These are phyloP conservation scores for Callocephalon fimbriatum DNA, from an alignment of 2,113 vertebrate species.

Conservation along the genomic window DNA sequence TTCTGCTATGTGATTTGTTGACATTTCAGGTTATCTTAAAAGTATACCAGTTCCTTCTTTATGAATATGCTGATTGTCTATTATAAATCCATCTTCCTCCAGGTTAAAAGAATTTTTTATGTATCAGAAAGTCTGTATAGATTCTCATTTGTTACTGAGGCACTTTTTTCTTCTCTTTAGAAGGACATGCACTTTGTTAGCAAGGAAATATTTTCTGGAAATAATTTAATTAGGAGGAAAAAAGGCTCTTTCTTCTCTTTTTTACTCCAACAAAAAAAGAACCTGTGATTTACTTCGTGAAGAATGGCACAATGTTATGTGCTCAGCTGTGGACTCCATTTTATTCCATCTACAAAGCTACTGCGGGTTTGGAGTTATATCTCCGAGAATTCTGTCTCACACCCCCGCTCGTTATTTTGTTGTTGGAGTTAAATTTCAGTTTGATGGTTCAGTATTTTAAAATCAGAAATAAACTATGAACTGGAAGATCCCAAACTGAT, in stretches of 20 bases:
- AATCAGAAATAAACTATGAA: background rate
- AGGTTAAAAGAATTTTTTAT: background rate
- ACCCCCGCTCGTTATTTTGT: background rate
- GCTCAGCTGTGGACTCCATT: background rate
- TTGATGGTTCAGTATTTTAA: background rate
- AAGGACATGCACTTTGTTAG: background rate
- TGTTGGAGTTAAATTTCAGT: background rate
- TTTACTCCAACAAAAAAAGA: background rate
- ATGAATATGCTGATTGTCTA: constrained; percentile 15
- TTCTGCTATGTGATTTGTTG: background rate
- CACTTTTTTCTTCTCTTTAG: background rate
- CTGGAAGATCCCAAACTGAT: background rate
- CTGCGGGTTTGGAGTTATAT: background rate
- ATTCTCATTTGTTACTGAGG: background rate
- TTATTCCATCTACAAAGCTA: background rate
- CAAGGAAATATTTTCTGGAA: background rate
- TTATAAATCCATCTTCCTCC: background rate
- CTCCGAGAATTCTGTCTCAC: background rate
- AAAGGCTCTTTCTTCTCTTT: background rate
- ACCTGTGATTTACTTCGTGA: background rate
- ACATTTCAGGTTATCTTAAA: background rate
- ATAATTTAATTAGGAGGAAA: background rate
- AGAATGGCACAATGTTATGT: background rate
- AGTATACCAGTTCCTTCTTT: background rate
- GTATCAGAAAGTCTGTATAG: background rate